Base-by-base conservation (phyloP, 30 jellyfish, hydroid and myxozoan species). In the Euphysa ruthae region DNA sequence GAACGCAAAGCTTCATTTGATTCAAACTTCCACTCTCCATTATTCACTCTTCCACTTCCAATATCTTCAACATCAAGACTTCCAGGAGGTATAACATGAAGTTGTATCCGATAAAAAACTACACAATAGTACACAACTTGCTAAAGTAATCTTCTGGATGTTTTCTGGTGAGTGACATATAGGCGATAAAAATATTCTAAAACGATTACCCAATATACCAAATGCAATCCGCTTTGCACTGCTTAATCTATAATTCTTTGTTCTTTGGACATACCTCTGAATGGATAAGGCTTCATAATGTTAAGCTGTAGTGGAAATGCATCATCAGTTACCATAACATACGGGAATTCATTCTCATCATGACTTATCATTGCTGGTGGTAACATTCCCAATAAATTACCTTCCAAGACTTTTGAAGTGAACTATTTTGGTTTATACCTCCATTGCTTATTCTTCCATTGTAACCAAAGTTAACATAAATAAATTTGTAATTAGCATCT, bases 381-480 rank as follows among this genome's bases (percentile, higher is more conserved):
- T 55, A 43, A 43, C 2, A 55, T 55, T 20, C 27, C 27, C 1
- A 55, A 13, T 5, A 6, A 20, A 1, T 55, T 55, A 25, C 27
- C 27, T n/a, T n/a, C 55, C 55, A 55, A 1, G 3, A 43, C 35
- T 25, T 25, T n/a, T n/a, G n/a, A 12, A 3, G 49, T 4, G 49
- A 46, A 2, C 78, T 71, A 2, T 71, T 50, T 35, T 65, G 51
- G 33, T 49, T 35, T 4, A 65, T n/a, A n/a, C n/a, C n/a, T n/a
- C n/a, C n/a, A n/a, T n/a, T n/a, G n/a, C n/a, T n/a, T n/a, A n/a
- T 65, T 21, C 77, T 6, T 14, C 76, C 82, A 28, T 49, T 49
- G 61, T 60, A 49, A 3, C 82, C 70, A 26, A 69, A 58, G 55
- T 69, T 72, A 4, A 68, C 80, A 43, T 19, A 68, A 10, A 24